phyloP scores from a whole-genome alignment of 2,113 vertebrate species.

The Notothenia coriiceps region DNA sequence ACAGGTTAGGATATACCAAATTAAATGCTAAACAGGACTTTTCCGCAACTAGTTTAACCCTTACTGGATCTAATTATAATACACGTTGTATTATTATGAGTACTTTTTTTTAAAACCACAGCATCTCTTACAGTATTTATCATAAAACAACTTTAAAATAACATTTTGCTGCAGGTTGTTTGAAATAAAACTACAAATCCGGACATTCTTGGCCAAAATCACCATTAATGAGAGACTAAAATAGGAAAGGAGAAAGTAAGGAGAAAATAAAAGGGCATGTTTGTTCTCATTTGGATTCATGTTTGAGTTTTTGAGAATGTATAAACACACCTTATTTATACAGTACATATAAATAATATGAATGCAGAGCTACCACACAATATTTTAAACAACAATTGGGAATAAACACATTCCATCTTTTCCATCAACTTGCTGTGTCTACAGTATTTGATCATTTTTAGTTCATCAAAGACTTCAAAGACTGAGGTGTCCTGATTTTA shows the following conservation, averaged over 20 bases:
- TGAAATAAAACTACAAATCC: background rate
- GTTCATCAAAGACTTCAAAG: background rate
- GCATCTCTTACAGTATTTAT: background rate
- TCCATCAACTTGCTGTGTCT: background rate
- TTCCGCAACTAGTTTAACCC: background rate
- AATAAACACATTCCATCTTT: background rate
- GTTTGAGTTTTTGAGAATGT: background rate
- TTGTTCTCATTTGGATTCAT: background rate
- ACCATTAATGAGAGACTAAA: background rate
- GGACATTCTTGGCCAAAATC: background rate
- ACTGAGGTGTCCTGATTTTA: conserved; percentile 32
- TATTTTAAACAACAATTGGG: background rate
- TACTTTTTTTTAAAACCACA: background rate
- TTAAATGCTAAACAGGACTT: background rate
- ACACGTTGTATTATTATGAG: background rate
- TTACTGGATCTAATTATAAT: background rate
- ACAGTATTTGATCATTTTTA: conserved; percentile 3
- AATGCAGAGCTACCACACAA: background rate
- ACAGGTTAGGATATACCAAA: background rate
- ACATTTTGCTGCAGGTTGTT: background rate
- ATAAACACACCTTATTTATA: background rate
- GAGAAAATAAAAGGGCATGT: background rate
- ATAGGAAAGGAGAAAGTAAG: background rate
- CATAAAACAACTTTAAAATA: background rate
- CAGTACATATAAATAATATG: background rate